Evolutionary conservation across 2,797 vertebrate species (phyloP).

Genomic region (Prionace glauca): DNA sequence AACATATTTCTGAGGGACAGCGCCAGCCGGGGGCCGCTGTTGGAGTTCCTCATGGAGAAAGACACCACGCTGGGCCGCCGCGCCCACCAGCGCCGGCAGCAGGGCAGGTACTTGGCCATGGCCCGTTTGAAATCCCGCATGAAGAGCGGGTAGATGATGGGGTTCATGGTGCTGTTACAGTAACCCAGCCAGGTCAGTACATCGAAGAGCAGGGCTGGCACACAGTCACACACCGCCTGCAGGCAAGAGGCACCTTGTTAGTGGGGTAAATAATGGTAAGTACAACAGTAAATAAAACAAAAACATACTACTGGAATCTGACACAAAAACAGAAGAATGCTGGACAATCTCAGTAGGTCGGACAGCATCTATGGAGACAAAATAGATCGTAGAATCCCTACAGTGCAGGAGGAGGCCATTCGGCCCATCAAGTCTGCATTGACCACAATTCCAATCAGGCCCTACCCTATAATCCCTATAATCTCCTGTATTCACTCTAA

Average conservation of each 20-base stretch:
- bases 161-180: slow-evolving; percentile 98
- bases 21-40: slow-evolving; percentile 61
- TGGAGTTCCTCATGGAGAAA: slow-evolving; percentile 84
- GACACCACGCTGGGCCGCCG: slow-evolving; percentile 68
- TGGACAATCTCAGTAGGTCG: no score
- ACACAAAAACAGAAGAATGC: no score
- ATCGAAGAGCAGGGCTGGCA: slow-evolving; percentile 76
- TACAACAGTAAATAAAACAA: no score
- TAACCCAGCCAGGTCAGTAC: slow-evolving; percentile 95
- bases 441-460: no score
- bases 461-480: no score
- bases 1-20: slow-evolving; percentile 55
- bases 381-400: no score
- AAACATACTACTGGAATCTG: no score
- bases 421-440: no score
- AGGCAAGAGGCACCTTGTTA: slow-evolving; percentile 33
- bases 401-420: no score
- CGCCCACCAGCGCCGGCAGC: slow-evolving; percentile 58
- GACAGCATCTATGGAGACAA: no score
- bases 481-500: no score
- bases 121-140: slow-evolving; percentile 96
- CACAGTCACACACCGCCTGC: slow-evolving; percentile 82
- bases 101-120: slow-evolving; percentile 77
- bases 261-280: neutral
- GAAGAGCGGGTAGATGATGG: slow-evolving; percentile 95